Conservation (phyloP, 2,888 invertebrate species). For the Cephalotes varians region DNA sequence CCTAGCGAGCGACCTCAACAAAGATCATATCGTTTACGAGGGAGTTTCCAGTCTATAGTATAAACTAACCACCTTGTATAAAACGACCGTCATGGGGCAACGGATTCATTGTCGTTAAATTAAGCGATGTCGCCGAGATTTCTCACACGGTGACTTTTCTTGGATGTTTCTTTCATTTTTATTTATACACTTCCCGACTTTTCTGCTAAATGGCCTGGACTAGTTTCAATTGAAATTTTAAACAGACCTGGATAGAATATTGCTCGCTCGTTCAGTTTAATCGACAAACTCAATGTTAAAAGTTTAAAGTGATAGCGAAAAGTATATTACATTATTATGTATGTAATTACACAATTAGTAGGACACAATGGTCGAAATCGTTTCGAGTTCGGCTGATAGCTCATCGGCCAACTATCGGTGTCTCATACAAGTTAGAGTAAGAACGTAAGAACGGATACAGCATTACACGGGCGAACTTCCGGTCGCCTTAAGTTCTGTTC, state of each 20-base stretch:
- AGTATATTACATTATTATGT: not conserved
- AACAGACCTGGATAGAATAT: conserved; percentile 7
- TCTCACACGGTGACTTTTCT: conserved; percentile 30
- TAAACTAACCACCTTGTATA: conserved; percentile 38
- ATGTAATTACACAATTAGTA: not conserved
- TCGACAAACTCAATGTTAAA: not conserved
- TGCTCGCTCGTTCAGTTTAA: conserved; percentile 1
- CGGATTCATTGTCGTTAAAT: conserved; percentile 72
- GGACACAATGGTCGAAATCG: not conserved
- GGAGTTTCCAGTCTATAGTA: conserved; percentile 32
- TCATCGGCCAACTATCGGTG: conserved; percentile 7
- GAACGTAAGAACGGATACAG: conserved; percentile 26
- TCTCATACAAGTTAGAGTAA: not conserved
- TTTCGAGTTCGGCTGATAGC: not conserved
- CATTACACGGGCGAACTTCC: conserved; percentile 33
- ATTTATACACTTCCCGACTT: conserved; percentile 17
- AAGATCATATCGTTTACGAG: conserved; percentile 40
- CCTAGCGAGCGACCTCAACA: conserved; percentile 15
- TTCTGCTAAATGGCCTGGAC: conserved; percentile 9
- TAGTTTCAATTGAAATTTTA: conserved; percentile 37
- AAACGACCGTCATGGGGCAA: conserved; percentile 55
- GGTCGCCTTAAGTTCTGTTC: conserved; percentile 40
- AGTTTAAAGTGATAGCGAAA: not conserved
- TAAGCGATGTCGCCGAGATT: conserved; percentile 54
- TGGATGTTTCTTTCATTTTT: conserved; percentile 34